Percentiles rank a stretch among this genome's conserved stretches.
Conservation (phyloP, 2,113 vertebrate species). For the Ptilorrhoa leucosticta region DNA sequence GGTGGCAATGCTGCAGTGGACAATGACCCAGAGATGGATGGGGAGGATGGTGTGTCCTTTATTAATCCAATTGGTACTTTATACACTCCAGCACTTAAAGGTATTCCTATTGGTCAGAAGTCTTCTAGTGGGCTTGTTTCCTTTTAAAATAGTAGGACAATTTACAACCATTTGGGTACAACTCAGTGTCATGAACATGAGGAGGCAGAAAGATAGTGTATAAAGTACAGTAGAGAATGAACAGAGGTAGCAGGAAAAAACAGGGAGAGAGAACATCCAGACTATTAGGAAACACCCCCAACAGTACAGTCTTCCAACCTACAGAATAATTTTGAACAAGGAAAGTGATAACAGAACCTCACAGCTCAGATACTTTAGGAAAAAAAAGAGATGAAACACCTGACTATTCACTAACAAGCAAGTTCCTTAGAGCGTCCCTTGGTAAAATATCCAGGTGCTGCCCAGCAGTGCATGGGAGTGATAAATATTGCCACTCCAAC, state of each 20-base stretch:
- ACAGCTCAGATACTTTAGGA: neutral
- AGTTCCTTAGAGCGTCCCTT: neutral
- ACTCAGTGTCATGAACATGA: neutral
- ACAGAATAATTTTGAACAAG: neutral
- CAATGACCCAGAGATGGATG: conserved; percentile 87
- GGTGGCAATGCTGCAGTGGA: conserved; percentile 86
- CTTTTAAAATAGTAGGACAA: neutral
- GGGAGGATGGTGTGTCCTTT: conserved; percentile 93
- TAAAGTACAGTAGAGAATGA: neutral
- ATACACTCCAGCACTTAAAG: conserved; percentile 91
- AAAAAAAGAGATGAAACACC: neutral
- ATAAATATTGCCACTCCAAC: neutral
- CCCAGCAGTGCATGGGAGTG: neutral
- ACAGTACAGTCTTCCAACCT: neutral
- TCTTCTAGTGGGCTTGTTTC: neutral
- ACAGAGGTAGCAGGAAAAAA: neutral
- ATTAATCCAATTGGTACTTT: conserved; percentile 85
- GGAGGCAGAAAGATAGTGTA: neutral
- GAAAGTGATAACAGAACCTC: neutral
- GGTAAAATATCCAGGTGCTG: neutral
- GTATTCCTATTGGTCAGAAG: conserved; percentile 68
- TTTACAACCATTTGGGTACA: neutral
- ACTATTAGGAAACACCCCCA: neutral
- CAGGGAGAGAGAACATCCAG: neutral
- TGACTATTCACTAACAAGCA: neutral